Base-by-base conservation (phyloP, 2,797 vertebrate genomes). In the Ispidina picta region DNA sequence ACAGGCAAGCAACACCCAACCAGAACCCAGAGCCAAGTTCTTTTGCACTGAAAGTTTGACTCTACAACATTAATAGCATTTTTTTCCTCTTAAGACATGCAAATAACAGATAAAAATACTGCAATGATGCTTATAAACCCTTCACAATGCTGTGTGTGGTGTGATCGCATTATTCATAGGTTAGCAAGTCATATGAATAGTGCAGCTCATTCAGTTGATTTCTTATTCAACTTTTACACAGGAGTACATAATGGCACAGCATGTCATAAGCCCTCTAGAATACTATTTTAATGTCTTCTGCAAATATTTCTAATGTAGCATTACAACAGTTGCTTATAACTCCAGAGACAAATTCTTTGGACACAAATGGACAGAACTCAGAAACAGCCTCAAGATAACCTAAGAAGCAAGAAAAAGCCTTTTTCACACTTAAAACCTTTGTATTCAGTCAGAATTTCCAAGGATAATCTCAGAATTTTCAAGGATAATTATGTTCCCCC, bases 221-320 rank as follows among this genome's bases (percentile, higher is more conserved):
- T 90, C 78, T 90, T 90, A 83, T 93, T 91, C 93, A 94, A 12
- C 78, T 84, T 90, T 83, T 33, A 65, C 62, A 74, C 29, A 77
- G 69, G 1, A 14, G 60, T 43, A 73, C 68, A 71, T 84, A 93
- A 95, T 49, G 46, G 68, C 86, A 91, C 71, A 93, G 90, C 29
- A 0, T 86, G 64, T 54, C 83, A 68, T 70, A 90, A 91, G 51
- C 37, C 52, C 37, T 79, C 56, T 35, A 90, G 33, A 92, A 95
- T 66, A 64, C 59, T 90, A 79, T 82, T 94, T 86, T 91, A 88
- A 88, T 46, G 33, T 70, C 59, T 93, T 91, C 41, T 28, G 28
- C 54, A 94, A 94, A 92, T 90, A 92, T 92, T 93, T 88, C 81
- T 90, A 59, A 84, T 28, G 86, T 79, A 92, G 80, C 78, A 82